Evolutionary conservation across 1,140 invertebrate genomes (phyloP).

Genomic region (Gerris buenoi): DNA sequence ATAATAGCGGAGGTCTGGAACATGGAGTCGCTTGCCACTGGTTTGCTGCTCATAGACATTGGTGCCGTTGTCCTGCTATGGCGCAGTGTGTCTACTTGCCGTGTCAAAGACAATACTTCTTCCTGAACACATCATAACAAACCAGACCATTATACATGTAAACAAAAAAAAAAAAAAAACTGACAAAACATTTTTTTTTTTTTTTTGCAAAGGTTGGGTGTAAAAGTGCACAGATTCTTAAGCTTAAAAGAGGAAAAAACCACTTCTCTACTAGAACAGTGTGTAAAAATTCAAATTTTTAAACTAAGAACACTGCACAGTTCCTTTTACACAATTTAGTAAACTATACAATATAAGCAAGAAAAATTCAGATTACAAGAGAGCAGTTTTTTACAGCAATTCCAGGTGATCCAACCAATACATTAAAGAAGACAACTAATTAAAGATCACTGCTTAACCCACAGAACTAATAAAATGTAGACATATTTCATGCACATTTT

Average conservation of each 20-base stretch:
- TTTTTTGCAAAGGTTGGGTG: too few species aligned
- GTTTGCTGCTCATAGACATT: slow-evolving; percentile 9
- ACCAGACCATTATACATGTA: not conserved
- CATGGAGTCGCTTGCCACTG: slow-evolving; percentile 19
- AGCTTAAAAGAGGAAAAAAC: too few species aligned
- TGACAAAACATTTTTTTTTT: not conserved
- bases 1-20: slow-evolving; percentile 31
- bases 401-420: not conserved
- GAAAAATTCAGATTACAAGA: not conserved
- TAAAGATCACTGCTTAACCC: not conserved
- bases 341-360: not conserved
- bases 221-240: too few species aligned
- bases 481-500: not conserved
- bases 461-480: not conserved
- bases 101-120: slow-evolving; percentile 22
- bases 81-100: slow-evolving; percentile 11
- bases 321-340: not conserved
- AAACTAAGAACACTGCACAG: not conserved
- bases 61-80: slow-evolving; percentile 10
- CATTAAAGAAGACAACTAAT: not conserved
- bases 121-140: slow-evolving; percentile 19
- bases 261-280: too few species aligned
- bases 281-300: too few species aligned
- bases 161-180: not conserved
- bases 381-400: not conserved